Evolutionary conservation across 1,140 invertebrate genomes (phyloP), one percentile per base, ranked within the genome.

Genomic region (Zeugodacus cucurbitae): DNA sequence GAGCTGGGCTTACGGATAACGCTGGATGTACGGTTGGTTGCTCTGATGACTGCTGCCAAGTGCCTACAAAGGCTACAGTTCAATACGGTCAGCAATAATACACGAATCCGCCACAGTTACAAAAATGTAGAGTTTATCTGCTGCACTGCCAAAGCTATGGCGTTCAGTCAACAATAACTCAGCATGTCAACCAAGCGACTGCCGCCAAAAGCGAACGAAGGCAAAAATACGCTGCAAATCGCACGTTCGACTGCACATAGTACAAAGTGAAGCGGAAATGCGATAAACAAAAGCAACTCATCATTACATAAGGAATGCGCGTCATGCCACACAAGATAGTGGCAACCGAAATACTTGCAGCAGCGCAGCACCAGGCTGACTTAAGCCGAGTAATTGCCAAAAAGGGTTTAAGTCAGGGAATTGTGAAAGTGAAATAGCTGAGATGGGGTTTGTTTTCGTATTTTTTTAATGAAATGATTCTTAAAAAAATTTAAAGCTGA

Each of bases 151-250:
- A 48, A 48, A 82, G 41, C 74, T 82, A 82, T 82, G n/a, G 26
- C 74, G n/a, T 48, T 48, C 74, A 82, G 41, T 82, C 74, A 82
- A 54, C 41, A 82, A 82, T 82, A 82, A 82, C 41, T 82, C 74
- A 82, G 74, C 41, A 54, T 54, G 74, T 82, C 74, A 82, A 82
- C 74, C n/a, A n/a, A n/a, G 34, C 44, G 44, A 82, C 8, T 34
- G 74, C 37, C n/a, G 37, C 8, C 74, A 48, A 82, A 82, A 14
- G 74, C 41, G 6, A 44, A 48, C 26, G 34, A 82, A 82, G 41
- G 11, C 22, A 48, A 82, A 82, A 48, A 32, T 26, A n/a, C 67
- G 29, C 26, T 29, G 62, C 22, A 14, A 67, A 48, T 48, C 48
- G 48, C 48, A 48, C 48, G 17, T 54, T 34, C 58, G 58, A 10